Evolutionary conservation across 2,797 vertebrate genomes (phyloP), one percentile per base, ranked within the genome.

Genomic region (Halcyon chelicuti): DNA sequence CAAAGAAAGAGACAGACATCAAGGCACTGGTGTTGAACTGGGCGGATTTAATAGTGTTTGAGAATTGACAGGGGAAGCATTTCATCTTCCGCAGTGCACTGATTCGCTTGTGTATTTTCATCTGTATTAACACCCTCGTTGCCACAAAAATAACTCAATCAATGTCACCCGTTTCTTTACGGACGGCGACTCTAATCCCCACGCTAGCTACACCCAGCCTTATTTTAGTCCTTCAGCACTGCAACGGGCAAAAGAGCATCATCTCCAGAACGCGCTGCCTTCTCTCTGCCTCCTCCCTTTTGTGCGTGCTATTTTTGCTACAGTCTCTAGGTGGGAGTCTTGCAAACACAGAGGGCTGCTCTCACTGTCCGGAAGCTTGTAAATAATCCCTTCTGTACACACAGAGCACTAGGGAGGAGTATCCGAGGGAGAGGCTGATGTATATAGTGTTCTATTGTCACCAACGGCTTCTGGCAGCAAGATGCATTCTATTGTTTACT

Each of bases 1-100:
- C 88, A 96, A 65, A 95, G 95, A 80, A 52, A 74, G 68, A 94
- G 84, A 63, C 47, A n/a, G 93, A 93, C 91, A 94, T 68, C 87
- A 97, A 82, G 76, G 83, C 96, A 91, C 91, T 94, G 93, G 21
- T 92, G 93, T 31, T 85, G 49, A 75, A 68, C 77, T 82, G 94
- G 76, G 82, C 1, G 35, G 91, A 52, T 80, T 96, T 88, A 72
- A 91, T n/a, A 76, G 78, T 49, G 68, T 22, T 78, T 88, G 87
- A 85, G 87, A 96, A 93, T 0, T 65, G 95, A 49, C 96, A 97
- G 70, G 79, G 94, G 92, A 92, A 95, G 91, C 93, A 94, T 95
- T 90, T 96, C 94, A 96, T 87, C 88, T 75, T 94, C 95, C 21
- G 54, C 95, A 96, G 90, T 8, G 75, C 95, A 70, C 39, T 2